Percentiles rank a stretch among this genome's conserved stretches.
phyloP scores from a whole-genome alignment of 2,888 invertebrate genomes.

The Spodoptera exigua region DNA sequence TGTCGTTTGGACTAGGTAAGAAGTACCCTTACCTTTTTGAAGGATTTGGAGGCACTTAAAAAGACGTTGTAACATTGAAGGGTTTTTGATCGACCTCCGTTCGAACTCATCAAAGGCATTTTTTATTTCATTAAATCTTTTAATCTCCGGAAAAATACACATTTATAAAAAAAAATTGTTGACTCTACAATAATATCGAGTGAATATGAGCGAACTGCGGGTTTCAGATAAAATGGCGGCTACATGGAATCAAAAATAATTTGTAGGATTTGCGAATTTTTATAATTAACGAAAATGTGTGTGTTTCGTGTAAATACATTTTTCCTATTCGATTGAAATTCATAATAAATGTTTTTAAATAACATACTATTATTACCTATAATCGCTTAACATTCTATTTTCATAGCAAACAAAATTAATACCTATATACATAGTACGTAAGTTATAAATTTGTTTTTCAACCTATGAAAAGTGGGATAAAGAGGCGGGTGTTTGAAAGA shows the following conservation, averaged over 20 bases:
- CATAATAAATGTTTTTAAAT: background rate
- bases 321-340: too few species aligned
- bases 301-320: too few species aligned
- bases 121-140: slow-evolving; percentile 9
- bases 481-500: slow-evolving; percentile 35
- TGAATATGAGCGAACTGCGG: background rate
- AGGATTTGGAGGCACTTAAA: slow-evolving; percentile 22
- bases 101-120: slow-evolving; percentile 15
- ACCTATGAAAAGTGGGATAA: slow-evolving; percentile 40
- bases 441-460: slow-evolving; percentile 39
- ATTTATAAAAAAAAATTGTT: slow-evolving; percentile 2
- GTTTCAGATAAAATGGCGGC: too few species aligned
- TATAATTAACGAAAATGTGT: too few species aligned
- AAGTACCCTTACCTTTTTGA: slow-evolving; percentile 3
- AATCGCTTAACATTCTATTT: background rate
- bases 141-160: background rate
- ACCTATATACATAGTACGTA: slow-evolving; percentile 7
- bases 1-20: background rate
- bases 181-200: background rate
- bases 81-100: slow-evolving; percentile 27
- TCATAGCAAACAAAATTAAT: slow-evolving; percentile 31
- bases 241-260: too few species aligned
- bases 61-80: slow-evolving; percentile 17
- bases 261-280: too few species aligned
- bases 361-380: background rate